These are phyloP conservation scores for Gymnosoma rotundatum DNA, from an alignment of 2,888 invertebrate species.

Conservation along the genomic window DNA sequence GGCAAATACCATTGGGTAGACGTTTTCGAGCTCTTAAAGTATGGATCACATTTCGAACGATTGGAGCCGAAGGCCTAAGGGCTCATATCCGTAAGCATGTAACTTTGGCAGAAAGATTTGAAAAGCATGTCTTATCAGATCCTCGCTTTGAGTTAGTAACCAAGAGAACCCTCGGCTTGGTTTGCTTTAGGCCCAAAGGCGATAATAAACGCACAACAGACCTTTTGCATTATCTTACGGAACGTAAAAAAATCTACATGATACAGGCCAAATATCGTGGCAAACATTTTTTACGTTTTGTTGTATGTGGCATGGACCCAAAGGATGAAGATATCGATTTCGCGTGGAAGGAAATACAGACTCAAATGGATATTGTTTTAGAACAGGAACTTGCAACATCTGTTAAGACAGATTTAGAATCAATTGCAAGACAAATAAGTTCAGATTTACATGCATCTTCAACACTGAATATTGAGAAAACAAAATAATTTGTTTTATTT, in stretches of 20 bases:
- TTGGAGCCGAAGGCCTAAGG: slow-evolving; percentile 91
- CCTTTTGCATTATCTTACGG: slow-evolving; percentile 88
- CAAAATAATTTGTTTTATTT: slow-evolving; percentile 70
- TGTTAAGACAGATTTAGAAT: slow-evolving; percentile 69
- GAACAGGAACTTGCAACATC: slow-evolving; percentile 57
- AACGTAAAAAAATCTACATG: slow-evolving; percentile 90
- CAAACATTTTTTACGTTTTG: slow-evolving; percentile 90
- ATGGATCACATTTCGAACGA: slow-evolving; percentile 94
- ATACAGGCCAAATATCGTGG: slow-evolving; percentile 89
- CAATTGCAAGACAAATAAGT: slow-evolving; percentile 73
- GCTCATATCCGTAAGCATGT: slow-evolving; percentile 90
- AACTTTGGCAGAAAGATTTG: slow-evolving; percentile 90
- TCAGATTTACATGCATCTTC: slow-evolving; percentile 69
- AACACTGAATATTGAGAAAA: slow-evolving; percentile 70
- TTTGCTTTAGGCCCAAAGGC: slow-evolving; percentile 93
- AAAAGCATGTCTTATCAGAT: slow-evolving; percentile 87
- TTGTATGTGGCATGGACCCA: slow-evolving; percentile 89
- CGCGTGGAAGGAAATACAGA: slow-evolving; percentile 87
- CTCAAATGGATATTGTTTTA: slow-evolving; percentile 83
- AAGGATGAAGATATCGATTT: slow-evolving; percentile 88
- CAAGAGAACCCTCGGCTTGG: slow-evolving; percentile 89
- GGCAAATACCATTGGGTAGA: slow-evolving; percentile 92
- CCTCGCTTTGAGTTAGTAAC: slow-evolving; percentile 90
- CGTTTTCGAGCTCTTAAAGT: slow-evolving; percentile 94
- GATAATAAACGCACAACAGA: slow-evolving; percentile 87